Evolutionary conservation across 2,888 invertebrate genomes (phyloP), one percentile per base, ranked within the genome.

Genomic region (Corythucha ciliata): DNA sequence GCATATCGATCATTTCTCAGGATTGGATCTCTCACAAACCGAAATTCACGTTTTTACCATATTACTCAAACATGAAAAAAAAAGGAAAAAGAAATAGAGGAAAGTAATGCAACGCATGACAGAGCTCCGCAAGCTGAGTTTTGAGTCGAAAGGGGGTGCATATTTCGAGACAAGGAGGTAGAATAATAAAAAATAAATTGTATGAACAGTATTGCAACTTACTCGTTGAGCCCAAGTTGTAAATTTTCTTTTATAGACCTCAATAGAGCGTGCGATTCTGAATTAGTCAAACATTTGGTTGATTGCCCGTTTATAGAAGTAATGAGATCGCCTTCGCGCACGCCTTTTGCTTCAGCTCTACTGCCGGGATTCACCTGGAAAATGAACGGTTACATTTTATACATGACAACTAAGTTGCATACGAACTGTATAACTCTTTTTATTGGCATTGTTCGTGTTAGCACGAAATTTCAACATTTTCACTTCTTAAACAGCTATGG

Each of bases 321-420:
- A 63, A 89, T 81, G 59, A 84, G 74, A 68, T 88, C 87, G 29
- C 87, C 87, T 66, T 87, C 87, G 48, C 84, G 71, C 50, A 87
- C 76, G 6, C 87, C 87, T 63, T 81, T 77, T 61, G 80, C 71
- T 25, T 83, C 81, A n/a, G 87, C 86, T 67, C 87, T 86, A 62
- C 88, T 83, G 48, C 85, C 86, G 8, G 86, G 86, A 69, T 88
- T 88, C 62, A 88, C 86, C 87, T 88, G 76, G 48, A 79, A 77
- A 61, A 34, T 37, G 48, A 49, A 49, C 49, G 10, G 29, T 29
- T 29, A n/a, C 29, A 29, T 29, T 29, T 10, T 29, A n/a, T 29
- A 8, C 8, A 29, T n/a, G 29, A 29, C 10, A n/a, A 29, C n/a
- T 29, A 10, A 29, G n/a, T 29, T 29, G n/a, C 29, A 10, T 10